Evolutionary conservation across 2,797 vertebrate species (phyloP).

Genomic region (Notamacropus eugenii): DNA sequence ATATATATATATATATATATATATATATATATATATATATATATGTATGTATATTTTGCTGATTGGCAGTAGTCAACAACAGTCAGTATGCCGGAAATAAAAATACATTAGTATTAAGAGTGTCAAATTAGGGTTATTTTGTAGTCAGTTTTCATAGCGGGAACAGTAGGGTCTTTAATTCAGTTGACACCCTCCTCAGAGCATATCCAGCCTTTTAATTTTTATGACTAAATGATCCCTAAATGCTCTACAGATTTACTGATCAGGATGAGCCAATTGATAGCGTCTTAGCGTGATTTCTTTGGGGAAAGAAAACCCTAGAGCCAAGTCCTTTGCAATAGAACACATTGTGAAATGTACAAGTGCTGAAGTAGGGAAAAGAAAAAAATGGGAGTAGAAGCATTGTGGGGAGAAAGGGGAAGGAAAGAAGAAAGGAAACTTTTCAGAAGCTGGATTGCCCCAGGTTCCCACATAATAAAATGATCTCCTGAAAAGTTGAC

Average conservation of each 20-base stretch:
- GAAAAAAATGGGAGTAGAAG: not conserved
- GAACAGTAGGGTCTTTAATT: constrained; percentile 72
- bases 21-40: too few species aligned
- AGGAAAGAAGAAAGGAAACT: constrained; percentile 21
- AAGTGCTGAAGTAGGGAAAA: constrained; percentile 15
- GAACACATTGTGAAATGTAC: constrained; percentile 44
- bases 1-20: too few species aligned
- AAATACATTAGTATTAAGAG: constrained; percentile 79
- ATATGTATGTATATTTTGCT: too few species aligned
- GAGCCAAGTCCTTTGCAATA: constrained; percentile 36
- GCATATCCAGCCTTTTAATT: not conserved
- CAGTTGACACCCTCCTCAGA: constrained; percentile 34
- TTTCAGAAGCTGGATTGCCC: constrained; percentile 63
- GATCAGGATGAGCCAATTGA: constrained; percentile 14
- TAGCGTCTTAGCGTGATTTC: constrained; percentile 32
- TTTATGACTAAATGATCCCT: not conserved
- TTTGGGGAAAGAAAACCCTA: constrained; percentile 40
- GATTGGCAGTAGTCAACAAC: constrained; percentile 71
- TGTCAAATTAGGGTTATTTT: constrained; percentile 78
- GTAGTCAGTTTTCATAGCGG: constrained; percentile 66
- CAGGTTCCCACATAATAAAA: constrained; percentile 76
- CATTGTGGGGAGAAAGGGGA: not conserved
- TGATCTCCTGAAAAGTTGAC: constrained; percentile 76
- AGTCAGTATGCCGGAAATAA: constrained; percentile 75
- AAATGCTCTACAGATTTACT: constrained; percentile 11